These are phyloP conservation scores for Pogonus chalceus DNA, from an alignment of 1,140 invertebrate genomes.

Conservation along the genomic window DNA sequence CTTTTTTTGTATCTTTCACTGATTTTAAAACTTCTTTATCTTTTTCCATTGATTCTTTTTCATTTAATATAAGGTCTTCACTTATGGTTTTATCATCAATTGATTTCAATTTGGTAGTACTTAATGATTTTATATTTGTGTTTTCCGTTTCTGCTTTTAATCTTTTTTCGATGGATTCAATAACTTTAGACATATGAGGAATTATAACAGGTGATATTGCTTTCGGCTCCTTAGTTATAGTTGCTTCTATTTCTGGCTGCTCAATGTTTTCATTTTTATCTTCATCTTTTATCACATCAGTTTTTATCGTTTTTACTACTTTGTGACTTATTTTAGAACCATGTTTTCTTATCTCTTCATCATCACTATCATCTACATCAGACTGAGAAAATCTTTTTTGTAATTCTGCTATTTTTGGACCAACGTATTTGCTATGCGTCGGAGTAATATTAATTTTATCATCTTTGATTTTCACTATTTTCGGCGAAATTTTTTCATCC, in stretches of 20 bases:
- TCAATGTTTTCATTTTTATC: constrained; percentile 12
- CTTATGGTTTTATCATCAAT: constrained; percentile 13
- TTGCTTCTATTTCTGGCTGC: constrained; percentile 8
- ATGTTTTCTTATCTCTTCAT: constrained; percentile 15
- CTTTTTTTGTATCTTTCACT: constrained; percentile 43
- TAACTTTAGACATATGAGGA: constrained; percentile 21
- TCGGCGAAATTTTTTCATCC: constrained; percentile 19
- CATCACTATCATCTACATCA: constrained; percentile 23
- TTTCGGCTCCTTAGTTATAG: constrained; percentile 4
- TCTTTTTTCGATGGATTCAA: constrained; percentile 23
- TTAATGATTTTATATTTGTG: background rate
- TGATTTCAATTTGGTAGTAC: constrained; percentile 10
- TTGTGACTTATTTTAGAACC: constrained; percentile 1
- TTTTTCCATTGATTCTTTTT: constrained; percentile 12
- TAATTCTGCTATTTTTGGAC: constrained; percentile 38
- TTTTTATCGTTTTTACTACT: background rate
- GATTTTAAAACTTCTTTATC: constrained; percentile 24
- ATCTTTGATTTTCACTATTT: no score
- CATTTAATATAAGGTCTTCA: constrained; percentile 9
- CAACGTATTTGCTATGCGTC: constrained; percentile 31
- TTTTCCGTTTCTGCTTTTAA: constrained; percentile 14
- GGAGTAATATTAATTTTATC: constrained; percentile 15
- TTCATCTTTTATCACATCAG: background rate
- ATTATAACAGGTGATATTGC: constrained; percentile 13
- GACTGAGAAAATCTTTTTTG: constrained; percentile 36